Conservation (phyloP, 2,797 vertebrate species). For the Margarornis squamiger region DNA sequence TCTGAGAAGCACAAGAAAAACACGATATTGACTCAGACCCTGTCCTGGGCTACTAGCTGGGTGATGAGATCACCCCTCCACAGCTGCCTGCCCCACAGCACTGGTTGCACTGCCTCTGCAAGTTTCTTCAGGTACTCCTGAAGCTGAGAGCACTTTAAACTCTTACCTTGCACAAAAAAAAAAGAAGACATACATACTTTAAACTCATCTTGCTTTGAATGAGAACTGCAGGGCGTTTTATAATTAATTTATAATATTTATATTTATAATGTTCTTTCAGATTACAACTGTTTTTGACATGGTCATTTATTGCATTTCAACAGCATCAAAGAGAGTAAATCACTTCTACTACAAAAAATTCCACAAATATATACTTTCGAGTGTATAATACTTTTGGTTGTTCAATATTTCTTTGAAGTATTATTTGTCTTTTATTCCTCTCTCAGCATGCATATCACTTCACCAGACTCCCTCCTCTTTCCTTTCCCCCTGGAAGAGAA, state of each 20-base stretch:
- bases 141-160: background rate
- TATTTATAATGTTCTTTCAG: background rate
- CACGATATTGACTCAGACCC: background rate
- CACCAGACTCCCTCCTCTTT: background rate
- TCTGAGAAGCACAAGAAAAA: background rate
- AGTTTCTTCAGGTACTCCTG: background rate
- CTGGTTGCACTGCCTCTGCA: background rate
- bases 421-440: background rate
- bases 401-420: background rate
- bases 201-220: constrained; percentile 54
- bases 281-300: background rate
- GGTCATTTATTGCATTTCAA: background rate
- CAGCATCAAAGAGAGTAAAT: background rate
- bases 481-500: background rate
- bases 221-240: constrained; percentile 41
- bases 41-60: background rate
- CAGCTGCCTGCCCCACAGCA: background rate
- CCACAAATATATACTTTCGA: background rate
- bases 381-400: background rate
- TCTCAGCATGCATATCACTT: background rate
- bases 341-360: background rate
- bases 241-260: background rate
- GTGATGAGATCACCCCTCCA: background rate
- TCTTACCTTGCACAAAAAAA: background rate
- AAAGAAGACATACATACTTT: background rate